A percentile compares a stretch with the other conserved stretches of the same genome.
phyloP scores from a whole-genome alignment of 2,888 invertebrate species.

The Drosophila colorata region DNA sequence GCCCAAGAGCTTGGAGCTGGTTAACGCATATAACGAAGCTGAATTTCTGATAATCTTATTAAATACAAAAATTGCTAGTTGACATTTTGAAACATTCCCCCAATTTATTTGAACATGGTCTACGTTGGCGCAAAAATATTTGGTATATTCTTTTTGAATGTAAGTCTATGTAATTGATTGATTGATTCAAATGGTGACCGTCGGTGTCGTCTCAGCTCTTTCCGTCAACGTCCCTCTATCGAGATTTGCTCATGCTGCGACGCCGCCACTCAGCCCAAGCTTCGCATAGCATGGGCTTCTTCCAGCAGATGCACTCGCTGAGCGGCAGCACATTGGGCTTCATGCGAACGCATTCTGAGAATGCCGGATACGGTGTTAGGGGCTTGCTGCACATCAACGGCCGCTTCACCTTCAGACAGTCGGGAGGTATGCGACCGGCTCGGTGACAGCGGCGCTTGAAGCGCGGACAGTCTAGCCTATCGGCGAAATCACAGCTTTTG shows the following conservation, averaged over 20 bases:
- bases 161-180: too few relatives aligned
- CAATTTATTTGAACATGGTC: too few relatives aligned
- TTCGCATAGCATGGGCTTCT: slow-evolving; percentile 62
- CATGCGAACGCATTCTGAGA: slow-evolving; percentile 53
- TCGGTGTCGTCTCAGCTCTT: too few relatives aligned
- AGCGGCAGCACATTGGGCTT: slow-evolving; percentile 24
- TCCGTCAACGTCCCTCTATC: neutral
- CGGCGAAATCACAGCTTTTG: neutral
- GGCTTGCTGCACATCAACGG: slow-evolving; percentile 53
- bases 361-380: slow-evolving; percentile 63
- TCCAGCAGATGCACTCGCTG: slow-evolving; percentile 61
- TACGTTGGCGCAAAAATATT: too few relatives aligned
- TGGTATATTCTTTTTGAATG: too few relatives aligned
- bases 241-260: slow-evolving; percentile 23
- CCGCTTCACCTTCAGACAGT: slow-evolving; percentile 8
- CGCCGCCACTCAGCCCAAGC: slow-evolving; percentile 54
- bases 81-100: too few relatives aligned
- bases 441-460: slow-evolving; percentile 56
- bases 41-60: slow-evolving; percentile 23
- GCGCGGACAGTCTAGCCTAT: slow-evolving; percentile 13
- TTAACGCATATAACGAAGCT: slow-evolving; percentile 52
- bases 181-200: too few relatives aligned
- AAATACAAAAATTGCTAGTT: too few relatives aligned
- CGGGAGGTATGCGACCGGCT: slow-evolving; percentile 55
- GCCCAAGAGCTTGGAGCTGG: slow-evolving; percentile 47